Base-by-base conservation (phyloP, 2,113 vertebrate species). In the Psammodynastes pulverulentus region DNA sequence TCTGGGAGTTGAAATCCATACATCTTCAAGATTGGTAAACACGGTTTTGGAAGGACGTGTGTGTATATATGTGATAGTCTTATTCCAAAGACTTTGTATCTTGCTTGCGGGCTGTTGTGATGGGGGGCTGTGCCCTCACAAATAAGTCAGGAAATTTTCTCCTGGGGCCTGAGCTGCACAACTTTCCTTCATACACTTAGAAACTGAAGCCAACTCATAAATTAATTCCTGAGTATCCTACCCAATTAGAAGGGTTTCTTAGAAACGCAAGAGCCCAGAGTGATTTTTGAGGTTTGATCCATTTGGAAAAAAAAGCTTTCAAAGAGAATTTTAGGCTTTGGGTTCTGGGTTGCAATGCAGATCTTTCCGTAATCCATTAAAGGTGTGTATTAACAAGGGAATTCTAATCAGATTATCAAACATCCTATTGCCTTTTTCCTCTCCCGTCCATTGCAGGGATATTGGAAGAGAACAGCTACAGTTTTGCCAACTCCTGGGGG, bases 401-500 rank as follows among this genome's bases (percentile, higher is more conserved):
- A 0, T 23, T 90, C 92, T 86, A 0, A 24, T 4, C 9, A 79
- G 24, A 0, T 4, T 56, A 0, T 92, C 3, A 17, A n/a, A n/a
- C 0, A 56, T 13, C 92, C 48, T 26, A 5, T 49, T 29, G 23
- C 87, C 62, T 9, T 94, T 7, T 1, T n/a, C n/a, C 92, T 12
- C 84, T 96, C 92, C 94, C 95, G 39, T 15, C 34, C 5, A 46
- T 39, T 91, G 86, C 93, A 99, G 99, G 99, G 39, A 98, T 98
- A 58, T 93, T 98, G 53, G 98, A 98, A 72, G 97, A 96, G 2
- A 98, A 98, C 94, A 98, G 98, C 91, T 98, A 98, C 0, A 98
- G 98, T 93, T 99, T 99, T 97, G 99, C 99, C 90, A 99, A 99
- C 94, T 99, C 99, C n/a, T 99, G 99, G 99, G 98, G 98, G 72